Conservation (phyloP, 2,113 vertebrate species). For the Carassius carassius region DNA sequence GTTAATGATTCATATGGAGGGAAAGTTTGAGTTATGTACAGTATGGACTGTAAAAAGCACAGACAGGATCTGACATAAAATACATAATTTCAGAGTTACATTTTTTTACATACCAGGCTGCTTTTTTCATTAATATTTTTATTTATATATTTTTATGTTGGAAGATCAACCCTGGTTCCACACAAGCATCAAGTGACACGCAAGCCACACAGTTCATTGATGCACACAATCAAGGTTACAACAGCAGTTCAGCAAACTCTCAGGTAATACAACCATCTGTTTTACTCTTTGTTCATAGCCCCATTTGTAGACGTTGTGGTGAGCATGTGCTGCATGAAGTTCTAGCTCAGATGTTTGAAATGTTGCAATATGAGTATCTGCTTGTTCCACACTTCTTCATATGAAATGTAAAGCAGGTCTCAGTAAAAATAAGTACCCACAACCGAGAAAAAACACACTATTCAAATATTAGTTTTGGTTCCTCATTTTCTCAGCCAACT, state of each 20-base stretch:
- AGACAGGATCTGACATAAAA: neutral
- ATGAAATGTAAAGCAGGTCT: neutral
- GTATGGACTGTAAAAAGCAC: neutral
- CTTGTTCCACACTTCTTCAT: neutral
- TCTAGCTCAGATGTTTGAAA: neutral
- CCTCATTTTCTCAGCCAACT: constrained; percentile 1
- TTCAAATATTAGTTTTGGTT: constrained; percentile 27
- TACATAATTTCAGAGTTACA: neutral
- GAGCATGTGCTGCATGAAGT: neutral
- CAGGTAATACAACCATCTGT: constrained; percentile 25
- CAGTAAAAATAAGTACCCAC: neutral
- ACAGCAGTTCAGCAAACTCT: constrained; percentile 18
- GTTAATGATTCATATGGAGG: neutral
- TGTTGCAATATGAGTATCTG: neutral
- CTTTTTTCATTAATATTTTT: neutral
- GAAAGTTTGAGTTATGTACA: neutral
- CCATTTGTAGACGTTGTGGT: neutral
- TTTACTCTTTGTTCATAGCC: neutral
- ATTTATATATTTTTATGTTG: neutral
- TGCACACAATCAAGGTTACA: constrained; percentile 8
- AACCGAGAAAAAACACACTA: neutral
- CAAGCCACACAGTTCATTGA: neutral
- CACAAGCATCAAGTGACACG: neutral
- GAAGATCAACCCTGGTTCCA: constrained; percentile 11
- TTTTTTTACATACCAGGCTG: neutral